Evolutionary conservation across 2,113 vertebrate genomes (phyloP), one percentile per base, ranked within the genome.

Genomic region (Tragelaphus imberbis): DNA sequence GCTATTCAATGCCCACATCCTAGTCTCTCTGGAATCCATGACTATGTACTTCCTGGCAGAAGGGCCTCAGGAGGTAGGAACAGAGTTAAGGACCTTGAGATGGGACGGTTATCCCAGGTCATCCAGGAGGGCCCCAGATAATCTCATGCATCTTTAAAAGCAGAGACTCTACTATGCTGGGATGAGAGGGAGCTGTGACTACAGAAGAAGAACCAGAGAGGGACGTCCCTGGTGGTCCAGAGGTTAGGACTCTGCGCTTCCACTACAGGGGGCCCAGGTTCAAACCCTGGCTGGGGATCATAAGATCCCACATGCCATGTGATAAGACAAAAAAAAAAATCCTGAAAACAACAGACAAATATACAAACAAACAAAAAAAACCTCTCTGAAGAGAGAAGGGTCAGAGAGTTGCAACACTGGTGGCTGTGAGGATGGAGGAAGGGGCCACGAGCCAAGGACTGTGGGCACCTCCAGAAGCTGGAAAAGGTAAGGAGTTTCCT

Each of bases 101-200:
- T 1, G 19, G 84, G 59, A 36, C 6, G 36, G 16, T 21, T 7
- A 47, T 3, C 63, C 44, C 8, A 8, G 59, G 44, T 30, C 17
- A 23, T 6, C 40, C 11, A 30, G 51, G 21, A 3, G 44, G 61
- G 68, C 19, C 51, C 15, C 13, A 1, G 0, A 3, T 25, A 15
- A 58, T 1, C 44, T 4, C 28, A 2, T 0, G 15, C 23, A 5
- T 23, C 27, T 5, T 16, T 44, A 30, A 15, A 51, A 63, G 47
- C 12, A n/a, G 11, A 88, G 58, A 15, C 7, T 3, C 36, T 65
- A 9, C 44, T 7, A 0, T 5, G 33, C 61, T 58, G n/a, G 12
- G 51, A 21, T 28, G 6, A 5, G 84, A 49, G 36, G 84, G 53
- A 5, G 17, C 6, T 1, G 9, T 3, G 10, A 3, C 12, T 1